Conservation (phyloP, 1,140 invertebrate genomes). For the Drosophila cardini region DNA sequence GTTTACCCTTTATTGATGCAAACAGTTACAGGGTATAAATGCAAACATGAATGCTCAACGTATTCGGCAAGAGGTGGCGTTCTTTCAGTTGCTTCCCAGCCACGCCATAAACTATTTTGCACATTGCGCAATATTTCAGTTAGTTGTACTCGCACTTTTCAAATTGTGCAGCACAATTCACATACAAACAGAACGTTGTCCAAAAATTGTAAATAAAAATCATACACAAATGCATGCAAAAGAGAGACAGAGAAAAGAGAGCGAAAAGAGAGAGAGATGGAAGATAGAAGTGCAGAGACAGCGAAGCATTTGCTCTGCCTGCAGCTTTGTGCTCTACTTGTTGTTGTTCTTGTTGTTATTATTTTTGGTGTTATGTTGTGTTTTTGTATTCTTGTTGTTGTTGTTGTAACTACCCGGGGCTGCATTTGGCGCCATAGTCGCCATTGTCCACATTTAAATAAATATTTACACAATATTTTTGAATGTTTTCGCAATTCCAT, state of each 20-base stretch:
- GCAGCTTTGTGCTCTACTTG: conserved; percentile 18
- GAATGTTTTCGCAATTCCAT: conserved; percentile 75
- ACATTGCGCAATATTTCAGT: conserved; percentile 78
- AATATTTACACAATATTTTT: conserved; percentile 80
- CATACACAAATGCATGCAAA: conserved; percentile 61
- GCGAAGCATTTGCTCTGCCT: conserved; percentile 20
- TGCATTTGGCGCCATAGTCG: conserved; percentile 38
- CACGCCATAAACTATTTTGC: conserved; percentile 78
- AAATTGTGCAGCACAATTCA: conserved; percentile 62
- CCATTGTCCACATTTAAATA: conserved; percentile 76
- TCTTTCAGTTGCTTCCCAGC: conserved; percentile 53
- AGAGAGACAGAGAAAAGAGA: conserved; percentile 15
- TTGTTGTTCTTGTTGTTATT: conserved; percentile 24
- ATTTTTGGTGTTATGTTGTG: conserved; percentile 10
- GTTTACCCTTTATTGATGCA: not conserved
- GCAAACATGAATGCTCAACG: conserved; percentile 59
- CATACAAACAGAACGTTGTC: conserved; percentile 59
- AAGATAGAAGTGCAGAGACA: conserved; percentile 23
- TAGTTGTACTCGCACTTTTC: conserved; percentile 67
- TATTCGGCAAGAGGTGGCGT: conserved; percentile 48
- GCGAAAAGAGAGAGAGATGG: not conserved
- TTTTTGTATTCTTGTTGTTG: conserved; percentile 5
- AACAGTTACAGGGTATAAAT: conserved; percentile 20
- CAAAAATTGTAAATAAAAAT: conserved; percentile 76
- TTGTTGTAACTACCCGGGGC: conserved; percentile 28